These are phyloP conservation scores for Trachelus troglodyta DNA, from an alignment of 2,888 invertebrate species.

Conservation along the genomic window DNA sequence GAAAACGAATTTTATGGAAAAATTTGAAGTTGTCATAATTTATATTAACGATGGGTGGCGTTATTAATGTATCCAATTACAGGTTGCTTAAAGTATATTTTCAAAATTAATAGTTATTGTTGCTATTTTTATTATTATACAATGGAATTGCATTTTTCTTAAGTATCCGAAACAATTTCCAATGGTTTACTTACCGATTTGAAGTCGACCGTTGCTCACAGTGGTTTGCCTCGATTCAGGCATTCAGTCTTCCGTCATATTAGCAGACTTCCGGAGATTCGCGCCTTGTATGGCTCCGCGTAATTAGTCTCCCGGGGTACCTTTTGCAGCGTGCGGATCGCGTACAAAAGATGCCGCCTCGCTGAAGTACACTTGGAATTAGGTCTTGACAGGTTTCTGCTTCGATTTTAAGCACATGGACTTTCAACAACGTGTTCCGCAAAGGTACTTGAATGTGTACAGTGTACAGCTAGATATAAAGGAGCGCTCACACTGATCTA, in stretches of 20 bases:
- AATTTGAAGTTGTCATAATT: background rate
- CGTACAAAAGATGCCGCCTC: conserved; percentile 4
- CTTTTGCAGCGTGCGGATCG: conserved; percentile 1
- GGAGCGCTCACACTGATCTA: background rate
- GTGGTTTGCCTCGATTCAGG: conserved; percentile 14
- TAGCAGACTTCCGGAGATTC: conserved; percentile 15
- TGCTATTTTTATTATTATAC: background rate
- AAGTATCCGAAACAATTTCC: background rate
- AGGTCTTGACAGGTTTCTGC: background rate
- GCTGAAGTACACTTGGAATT: background rate
- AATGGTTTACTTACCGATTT: conserved; percentile 37
- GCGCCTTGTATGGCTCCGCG: conserved; percentile 4
- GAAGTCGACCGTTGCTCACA: conserved; percentile 30
- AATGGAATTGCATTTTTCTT: background rate
- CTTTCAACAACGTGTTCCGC: background rate
- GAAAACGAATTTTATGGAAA: background rate
- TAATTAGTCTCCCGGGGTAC: conserved; percentile 3
- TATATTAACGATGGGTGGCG: background rate
- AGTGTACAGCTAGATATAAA: background rate
- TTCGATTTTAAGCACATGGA: background rate
- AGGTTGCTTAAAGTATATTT: background rate
- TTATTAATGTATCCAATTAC: background rate
- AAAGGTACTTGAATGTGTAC: background rate
- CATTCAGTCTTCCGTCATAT: conserved; percentile 37
- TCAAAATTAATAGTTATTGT: background rate